phyloP scores from a whole-genome alignment of 2,113 vertebrate genomes.

The Heloderma charlesbogerti region DNA sequence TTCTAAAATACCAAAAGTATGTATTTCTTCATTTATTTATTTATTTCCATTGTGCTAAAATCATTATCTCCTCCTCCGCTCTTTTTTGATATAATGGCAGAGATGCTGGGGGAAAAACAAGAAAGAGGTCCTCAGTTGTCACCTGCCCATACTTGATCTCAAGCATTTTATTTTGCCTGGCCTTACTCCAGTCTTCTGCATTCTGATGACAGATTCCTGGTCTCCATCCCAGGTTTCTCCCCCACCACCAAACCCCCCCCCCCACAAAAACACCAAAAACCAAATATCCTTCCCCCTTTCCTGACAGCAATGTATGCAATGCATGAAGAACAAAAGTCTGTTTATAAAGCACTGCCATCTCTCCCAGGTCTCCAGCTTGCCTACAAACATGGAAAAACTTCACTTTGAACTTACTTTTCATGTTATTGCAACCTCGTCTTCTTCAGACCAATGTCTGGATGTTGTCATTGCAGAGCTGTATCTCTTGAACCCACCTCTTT shows the following conservation, averaged over 20 bases:
- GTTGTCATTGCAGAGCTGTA: background rate
- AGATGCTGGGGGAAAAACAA: background rate
- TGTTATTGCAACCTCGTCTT: constrained; percentile 26
- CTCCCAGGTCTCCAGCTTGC: constrained; percentile 20
- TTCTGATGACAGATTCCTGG: constrained; percentile 60
- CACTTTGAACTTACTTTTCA: constrained; percentile 15
- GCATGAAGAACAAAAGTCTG: constrained; percentile 13
- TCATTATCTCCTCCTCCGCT: constrained; percentile 8
- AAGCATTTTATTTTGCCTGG: constrained; percentile 49
- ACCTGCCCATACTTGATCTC: constrained; percentile 42
- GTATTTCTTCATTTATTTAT: background rate
- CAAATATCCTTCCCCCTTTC: constrained; percentile 23
- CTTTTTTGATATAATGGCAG: background rate
- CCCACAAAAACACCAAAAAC: background rate
- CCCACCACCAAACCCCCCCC: constrained; percentile 6
- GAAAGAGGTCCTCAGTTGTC: constrained; percentile 35
- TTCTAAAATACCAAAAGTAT: background rate
- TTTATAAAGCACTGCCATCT: constrained; percentile 49
- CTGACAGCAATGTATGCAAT: constrained; percentile 46
- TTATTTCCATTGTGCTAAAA: constrained; percentile 35
- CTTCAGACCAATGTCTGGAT: background rate
- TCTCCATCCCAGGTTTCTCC: constrained; percentile 46
- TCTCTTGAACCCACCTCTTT: constrained; percentile 36
- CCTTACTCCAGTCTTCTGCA: constrained; percentile 42
- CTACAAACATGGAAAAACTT: constrained; percentile 38